Base-by-base conservation (phyloP, 2,113 vertebrate species). In the Channa argus region DNA sequence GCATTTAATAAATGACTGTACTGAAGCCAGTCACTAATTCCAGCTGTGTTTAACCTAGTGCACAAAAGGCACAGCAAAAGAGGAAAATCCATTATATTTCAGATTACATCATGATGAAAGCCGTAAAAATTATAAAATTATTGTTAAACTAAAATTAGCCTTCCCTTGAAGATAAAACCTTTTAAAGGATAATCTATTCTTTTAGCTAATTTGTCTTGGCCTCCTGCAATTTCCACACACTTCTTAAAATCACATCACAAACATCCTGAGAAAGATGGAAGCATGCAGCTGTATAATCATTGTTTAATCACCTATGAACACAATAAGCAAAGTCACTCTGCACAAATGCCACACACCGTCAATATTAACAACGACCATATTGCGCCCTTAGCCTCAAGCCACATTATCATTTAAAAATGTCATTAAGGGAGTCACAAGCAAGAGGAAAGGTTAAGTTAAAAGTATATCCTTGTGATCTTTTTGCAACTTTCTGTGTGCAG, bases 371-470 rank as follows among this genome's bases (percentile, higher is more conserved):
- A 39, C 9, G 33, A 60, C 38, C 46, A 46, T 52, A 24, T 45
- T 73, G 64, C 13, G 60, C 34, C 61, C 71, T 60, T 53, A 70
- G 62, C 61, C 52, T 60, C n/a, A 55, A 74, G 55, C 60, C n/a
- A 43, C 13, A 44, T 59, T 47, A 12, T 44, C 71, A 60, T 61
- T 64, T 50, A 39, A 11, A 63, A 34, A 36, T 4, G 14, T 12
- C 33, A 11, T 1, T 46, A 13, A 45, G 37, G 41, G 34, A 45
- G 39, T 4, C 38, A 45, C 44, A 56, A 33, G 6, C 39, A 41
- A 41, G 4, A 8, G 33, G 6, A 39, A 46, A 45, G 34, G 36
- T 60, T 74, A 6, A 50, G 36, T 60, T 74, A 6, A 50, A 70
- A 38, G 5, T 24, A 1, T 37, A 34, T 64, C 14, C 33, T 37